Base-by-base conservation (phyloP, 2,888 invertebrate genomes). In the Troides aeacus region DNA sequence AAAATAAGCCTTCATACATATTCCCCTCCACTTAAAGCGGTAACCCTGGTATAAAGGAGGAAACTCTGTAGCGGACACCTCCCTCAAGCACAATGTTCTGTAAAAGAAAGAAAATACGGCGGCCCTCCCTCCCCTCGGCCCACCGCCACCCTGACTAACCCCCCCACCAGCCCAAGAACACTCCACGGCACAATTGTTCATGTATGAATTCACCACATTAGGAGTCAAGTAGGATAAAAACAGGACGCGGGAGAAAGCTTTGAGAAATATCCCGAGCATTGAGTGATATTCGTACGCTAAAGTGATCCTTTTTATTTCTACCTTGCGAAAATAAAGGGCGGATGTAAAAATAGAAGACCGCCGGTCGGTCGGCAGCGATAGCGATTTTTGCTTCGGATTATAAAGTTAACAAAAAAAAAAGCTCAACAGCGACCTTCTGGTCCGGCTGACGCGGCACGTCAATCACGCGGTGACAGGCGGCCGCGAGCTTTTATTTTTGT, bases 121-220 rank as follows among this genome's bases (percentile, higher is more conserved):
- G 63, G 63, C 56, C 56, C 62, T 64, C 60, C 59, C 78, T 76
- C 77, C 78, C 75, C 73, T 72, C 68, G 39, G 73, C 78, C 72
- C 75, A 73, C 75, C 75, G 72, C 72, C 72, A 69, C 70, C 73
- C 74, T 74, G 76, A 39, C 39, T 7, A 8, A 10, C 39, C 39
- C 39, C 39, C 72, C 77, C 74, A 68, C 71, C 70, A 63, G 65
- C 76, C 82, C 77, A 75, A 80, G 84, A 84, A 82, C 88, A 84
- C 88, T 85, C 86, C 79, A 83, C 84, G 82, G 79, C 87, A 80
- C 89, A 83, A 91, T 93, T 94, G 94, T 93, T 93, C 94, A 94
- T 94, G 94, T 94, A 94, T 94, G 94, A 93, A 94, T 94, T 94
- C 94, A 94, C 93, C 94, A 94, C 94, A 94, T 94, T 94, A 94